A percentile compares a stretch with the other conserved stretches of the same genome.
These are phyloP conservation scores for Neodiprion virginianus DNA, from an alignment of 1,140 invertebrate species.

Conservation along the genomic window DNA sequence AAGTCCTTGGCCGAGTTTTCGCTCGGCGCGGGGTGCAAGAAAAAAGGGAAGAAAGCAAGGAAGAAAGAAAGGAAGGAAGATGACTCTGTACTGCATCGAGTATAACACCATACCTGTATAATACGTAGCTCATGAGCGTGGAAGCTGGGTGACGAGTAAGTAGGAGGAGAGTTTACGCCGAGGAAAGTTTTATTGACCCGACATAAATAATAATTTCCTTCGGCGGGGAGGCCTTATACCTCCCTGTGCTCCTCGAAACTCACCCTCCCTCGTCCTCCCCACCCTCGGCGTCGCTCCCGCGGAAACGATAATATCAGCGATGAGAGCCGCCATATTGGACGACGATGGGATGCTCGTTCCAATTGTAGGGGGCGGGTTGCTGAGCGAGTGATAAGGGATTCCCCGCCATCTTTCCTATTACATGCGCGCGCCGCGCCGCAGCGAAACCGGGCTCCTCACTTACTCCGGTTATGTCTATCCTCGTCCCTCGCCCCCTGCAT, in stretches of 20 bases:
- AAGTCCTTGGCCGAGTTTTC: slow-evolving; percentile 1
- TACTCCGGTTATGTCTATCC: neutral
- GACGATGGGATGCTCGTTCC: slow-evolving; percentile 47
- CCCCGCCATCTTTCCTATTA: slow-evolving; percentile 53
- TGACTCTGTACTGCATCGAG: neutral
- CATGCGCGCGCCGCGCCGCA: slow-evolving; percentile 41
- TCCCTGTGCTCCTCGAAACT: neutral
- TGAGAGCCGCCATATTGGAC: slow-evolving; percentile 57
- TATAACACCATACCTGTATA: too few relatives aligned
- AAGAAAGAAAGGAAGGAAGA: neutral
- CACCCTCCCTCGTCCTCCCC: neutral
- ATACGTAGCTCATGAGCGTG: neutral
- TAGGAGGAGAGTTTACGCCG: neutral
- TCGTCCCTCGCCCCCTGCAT: neutral
- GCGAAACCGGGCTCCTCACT: slow-evolving; percentile 25
- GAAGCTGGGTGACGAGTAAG: neutral
- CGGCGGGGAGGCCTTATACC: neutral
- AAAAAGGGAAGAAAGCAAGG: neutral
- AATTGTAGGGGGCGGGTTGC: slow-evolving; percentile 43
- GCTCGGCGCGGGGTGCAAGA: neutral
- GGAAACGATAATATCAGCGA: slow-evolving; percentile 56
- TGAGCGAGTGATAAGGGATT: slow-evolving; percentile 39
- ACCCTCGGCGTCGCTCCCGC: neutral
- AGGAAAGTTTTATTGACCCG: slow-evolving; percentile 7
- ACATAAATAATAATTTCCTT: slow-evolving; percentile 3